Conservation (phyloP, 2,797 vertebrate genomes). For the Cetoscarus ocellatus region DNA sequence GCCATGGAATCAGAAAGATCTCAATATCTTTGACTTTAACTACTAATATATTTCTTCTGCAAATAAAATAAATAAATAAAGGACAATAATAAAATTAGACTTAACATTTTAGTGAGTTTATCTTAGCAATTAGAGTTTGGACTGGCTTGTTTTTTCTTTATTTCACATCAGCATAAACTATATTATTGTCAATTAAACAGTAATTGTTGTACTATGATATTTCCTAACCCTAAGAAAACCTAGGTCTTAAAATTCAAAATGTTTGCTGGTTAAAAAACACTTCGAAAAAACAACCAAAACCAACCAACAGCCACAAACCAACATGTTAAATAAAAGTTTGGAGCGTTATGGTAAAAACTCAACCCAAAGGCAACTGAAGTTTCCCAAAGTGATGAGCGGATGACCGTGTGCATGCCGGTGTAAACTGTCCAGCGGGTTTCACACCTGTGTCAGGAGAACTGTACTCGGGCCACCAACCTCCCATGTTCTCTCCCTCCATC, state of each 20-base stretch:
- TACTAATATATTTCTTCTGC: too few relatives aligned
- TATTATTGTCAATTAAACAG: too few relatives aligned
- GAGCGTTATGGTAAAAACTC: slow-evolving; percentile 49
- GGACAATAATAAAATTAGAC: too few relatives aligned
- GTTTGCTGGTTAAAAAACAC: slow-evolving; percentile 23
- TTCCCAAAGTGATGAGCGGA: slow-evolving; percentile 49
- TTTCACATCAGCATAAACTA: too few relatives aligned
- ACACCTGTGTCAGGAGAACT: slow-evolving; percentile 93
- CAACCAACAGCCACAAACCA: slow-evolving; percentile 50
- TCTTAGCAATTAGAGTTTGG: too few relatives aligned
- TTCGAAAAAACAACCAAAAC: slow-evolving; percentile 15
- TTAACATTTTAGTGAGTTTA: too few relatives aligned
- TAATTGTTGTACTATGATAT: too few relatives aligned
- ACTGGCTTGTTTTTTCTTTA: too few relatives aligned
- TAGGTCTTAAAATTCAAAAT: neutral
- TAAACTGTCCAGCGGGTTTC: slow-evolving; percentile 88
- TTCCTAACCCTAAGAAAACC: too few relatives aligned
- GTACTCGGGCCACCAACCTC: slow-evolving; percentile 98
- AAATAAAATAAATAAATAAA: too few relatives aligned
- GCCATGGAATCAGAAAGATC: too few relatives aligned
- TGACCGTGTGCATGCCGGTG: slow-evolving; percentile 89
- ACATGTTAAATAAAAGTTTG: slow-evolving; percentile 21
- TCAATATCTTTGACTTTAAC: too few relatives aligned
- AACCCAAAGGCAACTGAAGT: slow-evolving; percentile 44
- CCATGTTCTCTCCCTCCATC: slow-evolving; percentile 94